Evolutionary conservation across 2,797 vertebrate genomes (phyloP).

Genomic region (Phalloptychus januarius): DNA sequence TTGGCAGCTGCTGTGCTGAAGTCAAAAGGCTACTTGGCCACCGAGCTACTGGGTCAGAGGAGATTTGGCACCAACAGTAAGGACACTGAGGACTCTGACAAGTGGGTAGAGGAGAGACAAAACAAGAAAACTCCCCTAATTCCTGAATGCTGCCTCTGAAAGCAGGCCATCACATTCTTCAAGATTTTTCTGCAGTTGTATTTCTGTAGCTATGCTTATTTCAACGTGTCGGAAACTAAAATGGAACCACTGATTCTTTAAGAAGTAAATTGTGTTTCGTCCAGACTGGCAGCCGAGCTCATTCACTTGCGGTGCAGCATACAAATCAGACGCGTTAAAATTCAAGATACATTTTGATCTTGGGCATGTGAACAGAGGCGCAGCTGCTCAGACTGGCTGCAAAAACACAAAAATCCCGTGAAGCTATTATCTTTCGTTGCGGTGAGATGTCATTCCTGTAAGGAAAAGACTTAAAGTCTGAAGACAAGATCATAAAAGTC

Average conservation of each 20-base stretch:
- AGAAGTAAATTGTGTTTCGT: conserved; percentile 21
- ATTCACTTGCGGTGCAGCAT: conserved; percentile 33
- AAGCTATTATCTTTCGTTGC: conserved; percentile 23
- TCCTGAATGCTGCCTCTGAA: background rate
- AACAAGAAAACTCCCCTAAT: background rate
- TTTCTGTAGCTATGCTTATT: background rate
- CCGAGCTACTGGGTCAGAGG: background rate
- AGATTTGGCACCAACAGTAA: conserved; percentile 21
- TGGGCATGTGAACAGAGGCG: conserved; percentile 16
- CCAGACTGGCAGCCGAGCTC: conserved; percentile 15
- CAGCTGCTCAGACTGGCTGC: conserved; percentile 31
- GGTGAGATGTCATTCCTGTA: conserved; percentile 30
- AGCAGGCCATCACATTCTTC: background rate
- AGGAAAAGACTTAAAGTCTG: conserved; percentile 6
- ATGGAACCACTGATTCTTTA: conserved; percentile 13
- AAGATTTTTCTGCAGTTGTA: background rate
- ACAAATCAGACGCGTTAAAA: conserved; percentile 54
- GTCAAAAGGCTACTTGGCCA: conserved; percentile 3
- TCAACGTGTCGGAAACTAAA: background rate
- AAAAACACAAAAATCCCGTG: conserved; percentile 16
- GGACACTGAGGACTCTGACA: conserved; percentile 26
- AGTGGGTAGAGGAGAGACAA: conserved; percentile 11
- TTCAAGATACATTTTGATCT: conserved; percentile 51
- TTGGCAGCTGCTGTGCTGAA: conserved; percentile 10
- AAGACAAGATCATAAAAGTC: background rate